Base-by-base conservation (phyloP, 1,140 invertebrate species). In the Drosophila kepulauana region DNA sequence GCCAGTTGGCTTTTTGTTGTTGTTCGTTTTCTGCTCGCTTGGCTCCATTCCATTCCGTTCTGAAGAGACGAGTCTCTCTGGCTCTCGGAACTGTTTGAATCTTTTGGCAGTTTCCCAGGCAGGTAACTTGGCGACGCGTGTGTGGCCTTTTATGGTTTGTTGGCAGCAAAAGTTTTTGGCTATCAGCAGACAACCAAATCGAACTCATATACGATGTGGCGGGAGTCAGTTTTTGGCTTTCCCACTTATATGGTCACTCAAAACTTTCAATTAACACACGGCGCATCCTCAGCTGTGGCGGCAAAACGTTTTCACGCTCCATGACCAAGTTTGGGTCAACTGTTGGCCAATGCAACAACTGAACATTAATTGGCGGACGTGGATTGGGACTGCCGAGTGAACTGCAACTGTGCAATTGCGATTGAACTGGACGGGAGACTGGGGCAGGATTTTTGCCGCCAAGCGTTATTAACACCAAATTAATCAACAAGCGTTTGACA, bases 191-290 rank as follows among this genome's bases (percentile, higher is more conserved):
- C 82, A 88, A 65, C 84, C 76, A 84, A 87, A 87, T 87, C 78
- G 63, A 80, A 80, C 64, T 82, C 51, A 30, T 30, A 28, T 43
- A 13, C n/a, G 48, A 33, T 54, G 45, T 46, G 67, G 48, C 58
- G 45, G 68, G 43, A 75, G 67, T 75, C 59, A 49, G 25, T 65
- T 78, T 82, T 84, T 87, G 84, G 80, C 73, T 72, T 52, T 66
- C 70, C 64, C 58, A 62, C 84, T 81, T 87, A 87, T 87, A 88
- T 87, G 84, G 84, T 61, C 78, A 62, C 73, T 82, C 64, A 88
- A 84, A 87, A 87, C 84, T 88, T 87, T 87, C 84, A 87, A 87
- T 87, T 87, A 87, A 87, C 84, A 88, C 84, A 87, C 25, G 61
- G 87, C 73, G 80, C 84, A 87, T 87, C 84, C 84, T 87, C 84